Base-by-base conservation (phyloP, 2,113 vertebrate genomes). In the Okapia johnstoni region DNA sequence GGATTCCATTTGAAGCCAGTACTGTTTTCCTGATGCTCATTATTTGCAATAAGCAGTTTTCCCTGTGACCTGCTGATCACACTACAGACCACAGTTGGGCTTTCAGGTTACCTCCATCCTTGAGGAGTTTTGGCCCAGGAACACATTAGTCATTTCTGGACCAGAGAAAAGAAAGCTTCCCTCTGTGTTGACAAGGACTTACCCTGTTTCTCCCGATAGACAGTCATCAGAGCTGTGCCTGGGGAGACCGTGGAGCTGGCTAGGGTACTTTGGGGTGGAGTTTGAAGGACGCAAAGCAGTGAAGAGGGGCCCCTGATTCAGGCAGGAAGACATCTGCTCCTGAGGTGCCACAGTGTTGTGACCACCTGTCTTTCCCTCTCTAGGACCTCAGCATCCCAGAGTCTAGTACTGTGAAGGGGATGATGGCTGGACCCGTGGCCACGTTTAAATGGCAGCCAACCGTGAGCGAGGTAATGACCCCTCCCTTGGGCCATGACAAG, bases 381-480 rank as follows among this genome's bases (percentile, higher is more conserved):
- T 98, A 99, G 99, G 99, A 99, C 98, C 99, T 99, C 98, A 99
- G 99, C 97, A 99, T 99, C 98, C 99, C 99, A 17, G 99, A 99
- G 98, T 99, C 99, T 28, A 99, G 99, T 98, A 99, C 99, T 95
- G 98, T 99, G 98, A 99, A 99, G 98, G 99, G 99, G 96, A 99
- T 99, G 98, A 99, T 99, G 99, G 99, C 99, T 85, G 99, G 99
- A 99, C 99, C 99, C 58, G 99, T 99, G 98, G 99, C 99, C 94
- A 99, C 99, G 88, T 99, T 99, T 99, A 99, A 99, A 98, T 99
- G 99, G 99, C 99, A 99, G 80, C 99, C 99, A 25, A 99, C 99
- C 17, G 99, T 99, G 97, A 99, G 99, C 60, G 99, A 99, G 98
- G 99, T 99, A 98, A 99, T 98, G 48, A 58, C 15, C 28, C 43